Evolutionary conservation across 2,113 vertebrate genomes (phyloP).

Genomic region (Aptenodytes patagonicus): DNA sequence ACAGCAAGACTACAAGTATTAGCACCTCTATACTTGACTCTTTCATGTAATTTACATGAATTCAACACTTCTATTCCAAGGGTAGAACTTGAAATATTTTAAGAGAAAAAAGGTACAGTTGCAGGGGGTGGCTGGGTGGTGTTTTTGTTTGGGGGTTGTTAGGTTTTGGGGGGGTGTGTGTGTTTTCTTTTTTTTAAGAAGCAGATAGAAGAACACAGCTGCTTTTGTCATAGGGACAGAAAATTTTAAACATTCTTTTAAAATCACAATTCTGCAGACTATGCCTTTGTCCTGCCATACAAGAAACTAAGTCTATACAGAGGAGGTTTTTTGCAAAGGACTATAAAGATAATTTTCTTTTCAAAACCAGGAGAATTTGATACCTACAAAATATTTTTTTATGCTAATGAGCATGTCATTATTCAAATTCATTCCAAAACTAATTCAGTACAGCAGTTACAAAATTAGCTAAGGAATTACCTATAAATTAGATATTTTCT

Average conservation of each 20-base stretch:
- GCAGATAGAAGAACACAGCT: background rate
- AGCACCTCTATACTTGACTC: background rate
- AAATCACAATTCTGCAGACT: background rate
- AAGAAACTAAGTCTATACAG: background rate
- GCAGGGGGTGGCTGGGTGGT: background rate
- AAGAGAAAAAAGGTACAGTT: background rate
- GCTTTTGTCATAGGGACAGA: background rate
- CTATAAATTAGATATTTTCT: slow-evolving; percentile 36
- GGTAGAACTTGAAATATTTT: background rate
- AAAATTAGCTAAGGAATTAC: slow-evolving; percentile 27
- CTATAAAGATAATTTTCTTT: background rate
- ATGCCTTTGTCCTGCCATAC: background rate
- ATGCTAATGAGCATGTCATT: background rate
- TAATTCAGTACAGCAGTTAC: background rate
- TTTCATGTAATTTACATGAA: background rate
- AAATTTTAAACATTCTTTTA: background rate
- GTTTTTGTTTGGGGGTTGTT: background rate
- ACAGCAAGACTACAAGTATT: background rate
- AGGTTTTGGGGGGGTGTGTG: background rate
- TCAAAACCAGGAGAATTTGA: background rate
- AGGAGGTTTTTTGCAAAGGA: background rate
- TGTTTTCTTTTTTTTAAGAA: background rate
- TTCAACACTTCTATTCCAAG: background rate
- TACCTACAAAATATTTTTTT: background rate
- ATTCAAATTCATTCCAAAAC: slow-evolving; percentile 2